Percentiles rank a stretch among this genome's conserved stretches.
Conservation (phyloP, 2,797 vertebrate genomes). For the Sylvia borin region DNA sequence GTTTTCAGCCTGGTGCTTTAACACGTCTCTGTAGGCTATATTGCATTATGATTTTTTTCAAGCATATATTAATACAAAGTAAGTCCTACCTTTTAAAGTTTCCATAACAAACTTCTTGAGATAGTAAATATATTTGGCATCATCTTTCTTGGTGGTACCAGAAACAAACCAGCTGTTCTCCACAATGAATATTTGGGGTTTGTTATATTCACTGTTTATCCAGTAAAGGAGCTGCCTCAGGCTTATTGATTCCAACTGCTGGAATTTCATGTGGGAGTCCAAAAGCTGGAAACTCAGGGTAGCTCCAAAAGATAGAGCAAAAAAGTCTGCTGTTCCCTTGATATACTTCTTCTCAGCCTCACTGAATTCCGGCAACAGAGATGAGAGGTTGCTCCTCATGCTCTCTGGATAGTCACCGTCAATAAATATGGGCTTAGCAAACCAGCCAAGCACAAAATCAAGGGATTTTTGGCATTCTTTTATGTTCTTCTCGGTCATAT, state of each 20-base stretch:
- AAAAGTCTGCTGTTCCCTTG: conserved; percentile 92
- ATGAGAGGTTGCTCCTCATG: conserved; percentile 87
- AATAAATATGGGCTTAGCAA: conserved; percentile 91
- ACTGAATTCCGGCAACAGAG: conserved; percentile 86
- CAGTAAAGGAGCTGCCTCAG: conserved; percentile 94
- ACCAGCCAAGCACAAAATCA: conserved; percentile 95
- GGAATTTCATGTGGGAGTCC: conserved; percentile 90
- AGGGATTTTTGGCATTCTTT: conserved; percentile 90
- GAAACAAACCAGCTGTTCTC: conserved; percentile 95
- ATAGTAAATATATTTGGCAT: conserved; percentile 94
- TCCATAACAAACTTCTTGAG: conserved; percentile 94
- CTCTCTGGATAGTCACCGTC: conserved; percentile 94
- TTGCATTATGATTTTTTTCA: not conserved
- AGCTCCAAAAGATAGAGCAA: conserved; percentile 94
- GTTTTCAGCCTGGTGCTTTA: not conserved
- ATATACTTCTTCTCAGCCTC: conserved; percentile 81
- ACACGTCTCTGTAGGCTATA: not conserved
- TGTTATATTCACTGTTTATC: conserved; percentile 90
- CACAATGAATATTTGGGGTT: conserved; percentile 90
- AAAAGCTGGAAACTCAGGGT: conserved; percentile 91
- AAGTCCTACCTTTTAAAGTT: conserved; percentile 89
- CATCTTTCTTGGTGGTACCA: conserved; percentile 88
- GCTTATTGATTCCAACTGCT: conserved; percentile 88
- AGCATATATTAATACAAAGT: not conserved
- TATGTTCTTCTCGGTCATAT: conserved; percentile 81